A percentile compares a stretch with the other conserved stretches of the same genome.
Conservation (phyloP, 2,888 invertebrate species). For the Lingula anatina region DNA sequence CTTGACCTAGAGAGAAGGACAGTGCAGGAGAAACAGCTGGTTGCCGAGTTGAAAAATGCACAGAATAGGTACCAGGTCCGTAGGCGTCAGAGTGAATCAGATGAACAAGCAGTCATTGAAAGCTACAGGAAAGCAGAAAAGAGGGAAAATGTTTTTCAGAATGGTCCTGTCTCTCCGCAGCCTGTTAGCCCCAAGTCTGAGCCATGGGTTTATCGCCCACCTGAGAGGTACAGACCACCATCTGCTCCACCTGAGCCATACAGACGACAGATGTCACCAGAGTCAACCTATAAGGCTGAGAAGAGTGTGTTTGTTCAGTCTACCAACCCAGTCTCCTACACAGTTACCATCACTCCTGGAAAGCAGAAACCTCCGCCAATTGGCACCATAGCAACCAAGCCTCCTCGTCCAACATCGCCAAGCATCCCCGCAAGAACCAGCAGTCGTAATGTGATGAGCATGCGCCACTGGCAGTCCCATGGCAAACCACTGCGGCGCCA, state of each 20-base stretch:
- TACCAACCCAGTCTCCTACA: background rate
- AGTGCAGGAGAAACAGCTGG: constrained; percentile 70
- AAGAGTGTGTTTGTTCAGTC: background rate
- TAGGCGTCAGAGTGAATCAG: constrained; percentile 57
- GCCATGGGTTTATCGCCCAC: background rate
- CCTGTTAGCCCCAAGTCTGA: background rate
- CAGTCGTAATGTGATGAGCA: constrained; percentile 26
- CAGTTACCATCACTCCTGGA: background rate
- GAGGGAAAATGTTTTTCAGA: background rate
- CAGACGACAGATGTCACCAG: too few relatives aligned
- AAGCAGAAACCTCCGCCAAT: background rate
- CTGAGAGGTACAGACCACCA: too few relatives aligned
- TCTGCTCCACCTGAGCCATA: too few relatives aligned
- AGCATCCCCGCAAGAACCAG: constrained; percentile 28
- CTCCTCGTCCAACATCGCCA: constrained; percentile 14
- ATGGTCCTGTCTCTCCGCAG: background rate
- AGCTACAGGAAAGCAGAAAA: too few relatives aligned
- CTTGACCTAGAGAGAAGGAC: constrained; percentile 13
- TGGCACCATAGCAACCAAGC: background rate
- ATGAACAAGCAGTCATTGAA: constrained; percentile 35
- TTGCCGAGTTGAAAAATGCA: constrained; percentile 58
- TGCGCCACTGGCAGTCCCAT: constrained; percentile 6
- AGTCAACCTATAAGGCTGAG: background rate
- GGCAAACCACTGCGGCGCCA: constrained; percentile 14
- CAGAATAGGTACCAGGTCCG: constrained; percentile 56